Base-by-base conservation (phyloP, 2,888 invertebrate species). In the Drosophila macrospina region DNA sequence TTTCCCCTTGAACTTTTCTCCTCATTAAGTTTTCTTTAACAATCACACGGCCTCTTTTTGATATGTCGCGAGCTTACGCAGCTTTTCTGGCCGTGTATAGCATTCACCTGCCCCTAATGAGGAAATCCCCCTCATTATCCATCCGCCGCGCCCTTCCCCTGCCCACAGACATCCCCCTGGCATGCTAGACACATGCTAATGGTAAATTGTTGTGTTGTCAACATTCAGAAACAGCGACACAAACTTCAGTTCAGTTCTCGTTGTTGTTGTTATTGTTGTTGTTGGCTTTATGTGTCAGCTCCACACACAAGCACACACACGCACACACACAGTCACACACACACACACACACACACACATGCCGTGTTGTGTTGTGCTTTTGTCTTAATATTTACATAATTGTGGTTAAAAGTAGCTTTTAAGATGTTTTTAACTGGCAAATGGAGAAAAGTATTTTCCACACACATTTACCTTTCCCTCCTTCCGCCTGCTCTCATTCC, bases 381-480 rank as follows among this genome's bases (percentile, higher is more conserved):
- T 82, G 86, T 85, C 74, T 87, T 86, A 85, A 88, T 84, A 88
- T 86, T 86, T 87, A 76, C 86, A 86, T 89, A 86, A 86, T 89
- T 86, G 85, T 78, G 85, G 85, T 79, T 86, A 75, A 85, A 78
- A 86, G 89, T 89, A 85, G 89, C 85, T 86, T 87, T 89, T 86
- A 86, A 86, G 89, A 85, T 88, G 87, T 88, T 84, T 86, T 88
- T 83, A 88, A 80, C 86, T 77, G 85, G 48, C 67, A 86, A 70
- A 69, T 81, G 74, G 57, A 61, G 65, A 76, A 62, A 37, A 61
- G 54, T 47, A 51, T 63, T 74, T 55, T 13, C 52, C 47, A 16
- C 30, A 30, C 68, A 45, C 34, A 13, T 37, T n/a, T 8, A 3
- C 1, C 16, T 3, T n/a, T 15, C 7, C 39, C 7, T 5, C 2